A percentile compares a stretch with the other conserved stretches of the same genome.
Evolutionary conservation across 2,888 invertebrate species (phyloP).

Genomic region (Helleia helle): DNA sequence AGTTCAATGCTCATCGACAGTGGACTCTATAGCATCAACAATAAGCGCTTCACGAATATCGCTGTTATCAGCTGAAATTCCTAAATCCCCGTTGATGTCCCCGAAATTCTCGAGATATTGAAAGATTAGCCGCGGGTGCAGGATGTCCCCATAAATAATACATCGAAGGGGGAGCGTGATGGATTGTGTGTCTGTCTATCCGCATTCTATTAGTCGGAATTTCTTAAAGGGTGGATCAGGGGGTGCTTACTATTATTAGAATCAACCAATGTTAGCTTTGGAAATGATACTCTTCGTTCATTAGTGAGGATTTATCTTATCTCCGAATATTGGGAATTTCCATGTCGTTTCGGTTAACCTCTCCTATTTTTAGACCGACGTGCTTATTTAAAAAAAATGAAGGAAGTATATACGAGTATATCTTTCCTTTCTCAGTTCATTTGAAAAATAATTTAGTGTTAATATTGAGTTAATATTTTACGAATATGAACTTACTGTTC

Average conservation of each 20-base stretch:
- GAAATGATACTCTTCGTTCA: conserved; percentile 47
- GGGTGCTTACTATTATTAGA: conserved; percentile 61
- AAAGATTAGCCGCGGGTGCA: conserved; percentile 69
- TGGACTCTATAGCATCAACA: conserved; percentile 29
- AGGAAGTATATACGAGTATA: too few species aligned
- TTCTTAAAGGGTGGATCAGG: conserved; percentile 65
- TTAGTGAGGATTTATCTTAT: conserved; percentile 29
- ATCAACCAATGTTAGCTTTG: conserved; percentile 60
- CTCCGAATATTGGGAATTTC: conserved; percentile 2
- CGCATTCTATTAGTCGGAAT: conserved; percentile 69
- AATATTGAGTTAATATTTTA: too few species aligned
- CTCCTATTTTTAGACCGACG: too few species aligned
- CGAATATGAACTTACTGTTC: too few species aligned
- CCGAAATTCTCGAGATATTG: conserved; percentile 71
- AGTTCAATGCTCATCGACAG: conserved; percentile 28
- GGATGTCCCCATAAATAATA: conserved; percentile 71
- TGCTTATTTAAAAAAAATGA: too few species aligned
- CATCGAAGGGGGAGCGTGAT: conserved; percentile 65
- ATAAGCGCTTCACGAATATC: conserved; percentile 24
- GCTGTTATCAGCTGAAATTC: conserved; percentile 23
- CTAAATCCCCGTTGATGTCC: conserved; percentile 44
- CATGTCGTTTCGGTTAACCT: too few species aligned
- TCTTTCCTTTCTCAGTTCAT: too few species aligned
- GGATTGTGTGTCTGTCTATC: conserved; percentile 66
- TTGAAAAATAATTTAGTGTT: too few species aligned